A percentile compares a stretch with the other conserved stretches of the same genome.
Evolutionary conservation across 2,888 invertebrate species (phyloP).

Genomic region (Nemotelus pantherinus): DNA sequence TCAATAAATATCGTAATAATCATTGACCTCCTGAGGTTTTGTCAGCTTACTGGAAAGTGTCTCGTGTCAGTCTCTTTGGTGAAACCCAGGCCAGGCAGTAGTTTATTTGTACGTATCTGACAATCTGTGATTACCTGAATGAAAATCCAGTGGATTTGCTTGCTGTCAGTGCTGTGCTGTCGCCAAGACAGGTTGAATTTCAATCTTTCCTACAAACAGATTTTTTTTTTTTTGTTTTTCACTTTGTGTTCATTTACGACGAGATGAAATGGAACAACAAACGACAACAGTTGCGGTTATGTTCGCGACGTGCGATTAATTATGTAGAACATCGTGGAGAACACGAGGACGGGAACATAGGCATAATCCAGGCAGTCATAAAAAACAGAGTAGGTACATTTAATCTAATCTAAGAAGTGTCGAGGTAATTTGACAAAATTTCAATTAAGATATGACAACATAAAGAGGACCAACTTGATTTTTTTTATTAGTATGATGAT

Average conservation of each 20-base stretch:
- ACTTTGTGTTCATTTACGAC: no score
- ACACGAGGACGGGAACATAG: constrained; percentile 42
- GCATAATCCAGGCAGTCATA: constrained; percentile 46
- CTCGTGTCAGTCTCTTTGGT: constrained; percentile 32
- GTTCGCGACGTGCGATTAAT: constrained; percentile 8
- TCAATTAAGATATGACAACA: constrained; percentile 59
- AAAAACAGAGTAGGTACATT: constrained; percentile 47
- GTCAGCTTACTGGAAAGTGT: constrained; percentile 16
- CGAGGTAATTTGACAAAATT: constrained; percentile 60
- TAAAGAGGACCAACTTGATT: not conserved
- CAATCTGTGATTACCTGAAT: no score
- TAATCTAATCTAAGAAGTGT: constrained; percentile 59
- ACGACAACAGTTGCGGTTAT: no score
- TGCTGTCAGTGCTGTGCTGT: no score
- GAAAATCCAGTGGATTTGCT: no score
- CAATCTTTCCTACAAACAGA: no score
- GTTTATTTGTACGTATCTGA: no score
- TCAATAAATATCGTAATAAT: constrained; percentile 29
- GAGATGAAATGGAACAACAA: no score
- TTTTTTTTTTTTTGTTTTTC: no score
- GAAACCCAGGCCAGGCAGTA: not conserved
- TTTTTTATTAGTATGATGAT: no score
- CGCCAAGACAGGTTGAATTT: no score
- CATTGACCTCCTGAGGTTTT: constrained; percentile 16
- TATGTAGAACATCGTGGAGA: constrained; percentile 22